Percentiles rank a stretch among this genome's conserved stretches.
Evolutionary conservation across 2,888 invertebrate genomes (phyloP).

Genomic region (Dolichopus griseipennis): DNA sequence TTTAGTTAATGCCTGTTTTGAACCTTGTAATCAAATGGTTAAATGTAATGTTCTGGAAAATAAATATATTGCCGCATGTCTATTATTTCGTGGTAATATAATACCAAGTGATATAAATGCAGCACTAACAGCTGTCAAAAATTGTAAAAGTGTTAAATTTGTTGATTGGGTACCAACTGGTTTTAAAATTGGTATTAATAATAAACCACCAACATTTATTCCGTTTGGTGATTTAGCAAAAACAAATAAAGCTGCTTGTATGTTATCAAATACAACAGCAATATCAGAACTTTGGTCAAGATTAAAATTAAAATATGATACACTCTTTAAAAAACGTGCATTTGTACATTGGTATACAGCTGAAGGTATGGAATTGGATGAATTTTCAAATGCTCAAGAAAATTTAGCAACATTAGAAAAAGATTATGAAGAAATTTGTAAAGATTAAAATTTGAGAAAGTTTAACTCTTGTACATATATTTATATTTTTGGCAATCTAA

Average conservation of each 20-base stretch:
- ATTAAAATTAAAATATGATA: constrained; percentile 87
- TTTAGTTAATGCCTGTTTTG: constrained; percentile 91
- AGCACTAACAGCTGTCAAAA: constrained; percentile 87
- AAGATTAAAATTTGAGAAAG: constrained; percentile 50
- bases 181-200: constrained; percentile 77
- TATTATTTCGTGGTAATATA: constrained; percentile 87
- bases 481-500: too few species aligned
- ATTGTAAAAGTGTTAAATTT: constrained; percentile 92
- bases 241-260: constrained; percentile 90
- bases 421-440: constrained; percentile 70
- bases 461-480: too few species aligned
- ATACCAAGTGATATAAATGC: constrained; percentile 91
- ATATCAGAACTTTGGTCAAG: constrained; percentile 95
- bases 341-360: constrained; percentile 93
- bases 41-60: constrained; percentile 86
- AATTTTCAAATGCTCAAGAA: constrained; percentile 81
- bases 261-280: constrained; percentile 93
- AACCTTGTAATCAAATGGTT: constrained; percentile 90
- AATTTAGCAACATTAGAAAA: constrained; percentile 73
- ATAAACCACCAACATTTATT: constrained; percentile 83
- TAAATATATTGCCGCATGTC: constrained; percentile 91
- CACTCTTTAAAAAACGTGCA: constrained; percentile 93
- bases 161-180: constrained; percentile 83
- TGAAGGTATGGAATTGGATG: constrained; percentile 81
- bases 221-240: constrained; percentile 88